These are phyloP conservation scores for Orius laevigatus DNA, from an alignment of 1,140 invertebrate species.

Conservation along the genomic window DNA sequence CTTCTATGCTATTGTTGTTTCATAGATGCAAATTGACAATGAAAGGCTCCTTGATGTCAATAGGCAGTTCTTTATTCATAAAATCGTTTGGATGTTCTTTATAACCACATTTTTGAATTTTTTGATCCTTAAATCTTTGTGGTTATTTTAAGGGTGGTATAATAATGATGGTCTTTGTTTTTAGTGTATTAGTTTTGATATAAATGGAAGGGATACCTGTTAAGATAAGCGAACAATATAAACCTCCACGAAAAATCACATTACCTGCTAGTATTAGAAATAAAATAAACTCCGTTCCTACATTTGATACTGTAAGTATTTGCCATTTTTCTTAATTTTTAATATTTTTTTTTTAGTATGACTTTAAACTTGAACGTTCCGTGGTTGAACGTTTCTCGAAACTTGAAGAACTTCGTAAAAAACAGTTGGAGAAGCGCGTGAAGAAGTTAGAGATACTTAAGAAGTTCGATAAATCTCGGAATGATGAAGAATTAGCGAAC, in stretches of 20 bases:
- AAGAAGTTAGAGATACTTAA: background rate
- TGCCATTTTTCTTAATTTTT: constrained; percentile 22
- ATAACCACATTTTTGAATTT: too few relatives aligned
- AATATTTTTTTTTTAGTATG: constrained; percentile 32
- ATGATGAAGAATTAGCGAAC: background rate
- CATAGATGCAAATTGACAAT: too few relatives aligned
- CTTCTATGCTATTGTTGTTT: too few relatives aligned
- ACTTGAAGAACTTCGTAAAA: constrained; percentile 27
- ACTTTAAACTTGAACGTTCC: constrained; percentile 49
- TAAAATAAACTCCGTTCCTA: constrained; percentile 13
- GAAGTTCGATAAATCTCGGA: background rate
- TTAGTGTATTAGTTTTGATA: too few relatives aligned
- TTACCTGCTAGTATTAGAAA: constrained; percentile 37
- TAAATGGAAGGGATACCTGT: constrained; percentile 64
- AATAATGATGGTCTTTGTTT: too few relatives aligned
- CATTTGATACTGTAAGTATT: constrained; percentile 15
- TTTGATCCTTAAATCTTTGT: too few relatives aligned
- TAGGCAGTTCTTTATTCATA: too few relatives aligned
- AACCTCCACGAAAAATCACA: constrained; percentile 53
- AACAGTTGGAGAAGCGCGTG: background rate
- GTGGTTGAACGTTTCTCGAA: constrained; percentile 23
- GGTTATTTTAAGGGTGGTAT: too few relatives aligned
- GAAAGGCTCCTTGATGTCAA: too few relatives aligned
- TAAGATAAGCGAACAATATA: constrained; percentile 71
- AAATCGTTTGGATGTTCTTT: too few relatives aligned